Base-by-base conservation (phyloP, 2,113 vertebrate genomes). In the Coregonus clupeaformis region DNA sequence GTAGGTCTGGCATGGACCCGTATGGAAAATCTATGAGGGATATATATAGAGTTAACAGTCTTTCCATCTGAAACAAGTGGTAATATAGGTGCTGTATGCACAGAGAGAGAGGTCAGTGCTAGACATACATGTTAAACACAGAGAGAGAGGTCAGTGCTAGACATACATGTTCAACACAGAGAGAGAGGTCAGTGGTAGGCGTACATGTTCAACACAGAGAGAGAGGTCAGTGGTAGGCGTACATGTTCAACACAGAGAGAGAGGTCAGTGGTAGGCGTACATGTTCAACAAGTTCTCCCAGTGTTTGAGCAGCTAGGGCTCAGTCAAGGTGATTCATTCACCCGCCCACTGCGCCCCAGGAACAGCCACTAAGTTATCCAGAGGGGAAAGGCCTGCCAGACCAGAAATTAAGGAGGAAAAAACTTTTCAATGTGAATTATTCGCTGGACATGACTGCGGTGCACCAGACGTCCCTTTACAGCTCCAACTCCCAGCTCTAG, bases 361-460 rank as follows among this genome's bases (percentile, higher is more conserved):
- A 87, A 85, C 86, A 84, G 75, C 80, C 80, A 49, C 79, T 93
- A 91, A 92, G 91, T 94, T 88, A 92, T 88, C 9, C 49, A 75
- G 70, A 77, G 75, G 82, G 85, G 87, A 75, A 89, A 89, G 70
- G 73, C 72, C 90, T 91, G 90, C 88, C 91, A 91, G 90, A 92
- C 87, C 81, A 76, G 86, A 90, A 90, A 91, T 90, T 82, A 90
- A 82, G 86, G 78, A 90, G 90, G 90, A 91, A 93, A 92, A 92
- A 94, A 91, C 89, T 88, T 91, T 93, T 92, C 92, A 92, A 84
- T 47, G 85, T 93, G 91, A 94, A 90, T 92, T 93, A 93, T 89
- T 89, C 70, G 73, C 84, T 83, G 82, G 84, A 88, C 89, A 88
- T 60, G 81, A 89, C 87, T 89, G 52, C 68, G 2, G 27, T 80